A percentile compares a stretch with the other conserved stretches of the same genome.
Conservation (phyloP, 1,140 invertebrate species). For the Hermetia illucens region DNA sequence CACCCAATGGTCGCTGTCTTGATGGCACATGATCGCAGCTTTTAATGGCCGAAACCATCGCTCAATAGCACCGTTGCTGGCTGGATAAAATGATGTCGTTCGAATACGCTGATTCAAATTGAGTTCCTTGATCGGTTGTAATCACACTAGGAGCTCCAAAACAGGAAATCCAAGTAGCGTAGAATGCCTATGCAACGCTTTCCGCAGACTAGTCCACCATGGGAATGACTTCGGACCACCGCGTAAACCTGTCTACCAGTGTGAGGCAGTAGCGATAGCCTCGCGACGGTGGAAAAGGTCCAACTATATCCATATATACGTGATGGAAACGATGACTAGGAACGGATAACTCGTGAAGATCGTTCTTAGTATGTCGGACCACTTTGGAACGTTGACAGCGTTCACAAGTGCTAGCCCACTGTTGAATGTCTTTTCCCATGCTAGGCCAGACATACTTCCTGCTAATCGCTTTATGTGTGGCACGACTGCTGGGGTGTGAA, state of each 20-base stretch:
- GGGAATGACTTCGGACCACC: constrained; percentile 22
- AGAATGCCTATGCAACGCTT: constrained; percentile 16
- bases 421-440: constrained; percentile 5
- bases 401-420: constrained; percentile 13
- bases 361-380: not conserved
- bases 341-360: not conserved
- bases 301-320: constrained; percentile 23
- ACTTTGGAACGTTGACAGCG: constrained; percentile 20
- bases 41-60: constrained; percentile 18
- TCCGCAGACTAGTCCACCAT: constrained; percentile 16
- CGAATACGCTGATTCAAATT: constrained; percentile 20
- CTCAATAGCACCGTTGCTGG: constrained; percentile 16
- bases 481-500: constrained; percentile 7
- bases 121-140: constrained; percentile 29
- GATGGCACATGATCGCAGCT: too few species aligned
- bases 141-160: constrained; percentile 25
- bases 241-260: constrained; percentile 15
- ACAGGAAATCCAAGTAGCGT: constrained; percentile 17
- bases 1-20: too few species aligned
- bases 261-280: constrained; percentile 13
- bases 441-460: constrained; percentile 11
- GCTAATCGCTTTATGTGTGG: constrained; percentile 3
- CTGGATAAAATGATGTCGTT: constrained; percentile 19
- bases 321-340: constrained; percentile 11
- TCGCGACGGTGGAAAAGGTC: constrained; percentile 10